These are phyloP conservation scores for Pangasius larnaudii DNA, from an alignment of 2,797 vertebrate genomes.

Conservation along the genomic window DNA sequence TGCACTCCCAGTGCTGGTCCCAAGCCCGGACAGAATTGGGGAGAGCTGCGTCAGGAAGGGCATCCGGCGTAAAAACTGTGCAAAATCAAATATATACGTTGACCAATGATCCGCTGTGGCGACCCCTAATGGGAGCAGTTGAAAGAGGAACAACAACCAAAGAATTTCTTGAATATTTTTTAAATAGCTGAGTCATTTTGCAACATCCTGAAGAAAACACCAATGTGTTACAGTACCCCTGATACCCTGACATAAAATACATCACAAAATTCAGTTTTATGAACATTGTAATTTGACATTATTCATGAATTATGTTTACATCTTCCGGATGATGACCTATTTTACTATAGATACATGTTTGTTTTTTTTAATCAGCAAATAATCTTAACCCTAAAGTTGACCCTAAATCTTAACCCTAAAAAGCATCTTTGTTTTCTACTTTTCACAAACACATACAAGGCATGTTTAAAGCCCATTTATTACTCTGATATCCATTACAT, in stretches of 20 bases:
- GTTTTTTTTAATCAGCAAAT: neutral
- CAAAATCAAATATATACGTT: too few species aligned
- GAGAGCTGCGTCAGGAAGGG: too few species aligned
- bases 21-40: too few species aligned
- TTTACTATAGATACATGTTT: neutral
- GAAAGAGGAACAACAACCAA: too few species aligned
- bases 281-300: neutral
- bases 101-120: too few species aligned
- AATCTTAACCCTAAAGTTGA: neutral
- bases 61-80: too few species aligned
- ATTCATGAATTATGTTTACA: neutral
- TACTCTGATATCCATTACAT: neutral
- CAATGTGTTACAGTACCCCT: neutral
- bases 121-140: too few species aligned
- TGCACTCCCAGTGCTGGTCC: too few species aligned
- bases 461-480: neutral
- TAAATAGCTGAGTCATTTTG: neutral
- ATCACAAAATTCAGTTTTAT: neutral
- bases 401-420: too few species aligned
- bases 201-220: neutral
- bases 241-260: neutral
- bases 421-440: too few species aligned
- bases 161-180: neutral
- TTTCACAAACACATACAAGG: neutral
- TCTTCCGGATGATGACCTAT: neutral